Percentiles rank a stretch among this genome's conserved stretches.
Evolutionary conservation across 2,113 vertebrate species (phyloP).

Genomic region (Mobula birostris): DNA sequence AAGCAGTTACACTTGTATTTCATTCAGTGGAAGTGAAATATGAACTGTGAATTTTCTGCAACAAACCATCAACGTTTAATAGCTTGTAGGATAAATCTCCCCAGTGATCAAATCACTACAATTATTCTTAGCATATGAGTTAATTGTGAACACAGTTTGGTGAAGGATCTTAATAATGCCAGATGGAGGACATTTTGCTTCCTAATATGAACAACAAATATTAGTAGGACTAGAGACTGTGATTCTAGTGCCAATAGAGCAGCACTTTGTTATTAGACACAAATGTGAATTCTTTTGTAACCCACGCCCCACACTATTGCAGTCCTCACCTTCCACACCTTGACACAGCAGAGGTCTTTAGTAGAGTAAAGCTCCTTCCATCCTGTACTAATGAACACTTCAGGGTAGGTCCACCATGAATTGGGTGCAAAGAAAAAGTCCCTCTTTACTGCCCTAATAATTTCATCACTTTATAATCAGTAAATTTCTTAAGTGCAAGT

Average conservation of each 20-base stretch:
- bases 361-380: background rate
- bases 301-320: too few relatives aligned
- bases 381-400: background rate
- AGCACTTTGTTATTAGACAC: too few relatives aligned
- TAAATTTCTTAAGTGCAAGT: background rate
- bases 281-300: too few relatives aligned
- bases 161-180: background rate
- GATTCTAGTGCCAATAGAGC: too few relatives aligned
- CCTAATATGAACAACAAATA: background rate
- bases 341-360: background rate
- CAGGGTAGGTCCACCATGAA: background rate
- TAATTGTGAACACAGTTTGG: background rate
- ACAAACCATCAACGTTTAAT: background rate
- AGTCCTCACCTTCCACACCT: too few relatives aligned
- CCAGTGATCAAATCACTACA: background rate
- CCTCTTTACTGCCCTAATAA: background rate
- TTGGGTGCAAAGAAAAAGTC: background rate
- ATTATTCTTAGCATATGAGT: background rate
- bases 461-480: background rate
- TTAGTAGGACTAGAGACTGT: too few relatives aligned
- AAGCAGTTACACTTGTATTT: too few relatives aligned
- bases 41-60: background rate
- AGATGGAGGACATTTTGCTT: background rate
- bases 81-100: background rate
- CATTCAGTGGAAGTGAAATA: background rate